phyloP scores from a whole-genome alignment of 2,888 invertebrate species.

The Glyphotaelius pellucidus region DNA sequence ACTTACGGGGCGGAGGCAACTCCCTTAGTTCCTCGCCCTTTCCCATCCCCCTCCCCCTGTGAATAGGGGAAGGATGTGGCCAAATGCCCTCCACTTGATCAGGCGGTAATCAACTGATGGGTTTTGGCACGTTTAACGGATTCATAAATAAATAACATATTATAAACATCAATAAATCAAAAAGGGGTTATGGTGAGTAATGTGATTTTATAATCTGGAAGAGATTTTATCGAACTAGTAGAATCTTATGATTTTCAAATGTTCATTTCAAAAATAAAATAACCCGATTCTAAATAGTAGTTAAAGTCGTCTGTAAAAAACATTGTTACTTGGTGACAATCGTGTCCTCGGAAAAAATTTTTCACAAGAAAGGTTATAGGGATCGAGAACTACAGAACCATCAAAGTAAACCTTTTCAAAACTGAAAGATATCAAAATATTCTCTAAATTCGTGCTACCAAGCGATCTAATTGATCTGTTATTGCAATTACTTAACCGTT shows the following conservation, averaged over 20 bases:
- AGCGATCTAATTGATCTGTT: too few relatives aligned
- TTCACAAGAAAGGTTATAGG: too few relatives aligned
- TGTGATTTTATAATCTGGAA: neutral
- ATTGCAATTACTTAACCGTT: too few relatives aligned
- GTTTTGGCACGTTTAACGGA: slow-evolving; percentile 27
- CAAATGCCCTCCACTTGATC: neutral
- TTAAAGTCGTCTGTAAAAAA: too few relatives aligned
- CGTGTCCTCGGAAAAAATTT: too few relatives aligned
- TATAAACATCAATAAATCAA: neutral
- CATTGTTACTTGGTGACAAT: too few relatives aligned
- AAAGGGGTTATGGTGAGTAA: neutral
- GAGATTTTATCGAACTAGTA: neutral
- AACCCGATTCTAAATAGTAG: neutral
- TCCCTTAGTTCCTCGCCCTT: neutral
- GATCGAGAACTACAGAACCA: too few relatives aligned
- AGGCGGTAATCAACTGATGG: slow-evolving; percentile 14
- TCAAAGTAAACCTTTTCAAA: neutral
- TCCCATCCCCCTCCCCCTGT: neutral
- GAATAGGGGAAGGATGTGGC: neutral
- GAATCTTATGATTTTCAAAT: neutral
- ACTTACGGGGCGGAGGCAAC: slow-evolving; percentile 11
- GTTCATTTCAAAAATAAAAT: too few relatives aligned
- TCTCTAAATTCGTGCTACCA: too few relatives aligned
- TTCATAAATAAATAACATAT: slow-evolving; percentile 19
- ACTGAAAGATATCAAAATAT: too few relatives aligned